These are phyloP conservation scores for Entomobrya proxima DNA, from an alignment of 2,888 invertebrate species.

Conservation along the genomic window DNA sequence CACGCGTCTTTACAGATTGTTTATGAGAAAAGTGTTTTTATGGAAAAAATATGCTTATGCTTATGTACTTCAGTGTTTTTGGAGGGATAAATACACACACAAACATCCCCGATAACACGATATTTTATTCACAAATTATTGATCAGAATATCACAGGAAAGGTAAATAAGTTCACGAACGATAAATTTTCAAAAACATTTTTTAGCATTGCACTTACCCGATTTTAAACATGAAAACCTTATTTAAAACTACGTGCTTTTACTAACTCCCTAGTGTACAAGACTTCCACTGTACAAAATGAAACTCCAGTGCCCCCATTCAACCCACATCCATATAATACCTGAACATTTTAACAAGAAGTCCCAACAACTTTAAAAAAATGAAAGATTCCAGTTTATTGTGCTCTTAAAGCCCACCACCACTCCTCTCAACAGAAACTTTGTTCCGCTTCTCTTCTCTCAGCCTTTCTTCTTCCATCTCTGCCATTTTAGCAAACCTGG, in stretches of 20 bases:
- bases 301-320: too few species aligned
- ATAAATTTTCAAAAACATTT: neutral
- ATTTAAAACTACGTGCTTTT: too few species aligned
- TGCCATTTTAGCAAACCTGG: conserved; percentile 95
- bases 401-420: conserved; percentile 90
- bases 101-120: neutral
- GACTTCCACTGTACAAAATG: too few species aligned
- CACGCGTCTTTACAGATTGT: too few species aligned
- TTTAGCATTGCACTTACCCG: neutral
- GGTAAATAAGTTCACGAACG: conserved; percentile 40
- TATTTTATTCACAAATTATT: conserved; percentile 47
- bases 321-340: neutral
- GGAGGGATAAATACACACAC: neutral
- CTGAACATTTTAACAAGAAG: neutral
- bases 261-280: too few species aligned
- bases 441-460: conserved; percentile 86
- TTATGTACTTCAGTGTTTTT: neutral
- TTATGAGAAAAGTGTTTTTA: neutral
- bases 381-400: conserved; percentile 2
- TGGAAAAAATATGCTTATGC: neutral
- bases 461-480: conserved; percentile 92
- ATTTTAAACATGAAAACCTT: neutral
- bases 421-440: conserved; percentile 92
- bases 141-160: conserved; percentile 63
- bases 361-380: neutral